A percentile compares a stretch with the other conserved stretches of the same genome.
These are phyloP conservation scores for Atrina japonica DNA, from an alignment of 2,888 invertebrate genomes.

Conservation along the genomic window DNA sequence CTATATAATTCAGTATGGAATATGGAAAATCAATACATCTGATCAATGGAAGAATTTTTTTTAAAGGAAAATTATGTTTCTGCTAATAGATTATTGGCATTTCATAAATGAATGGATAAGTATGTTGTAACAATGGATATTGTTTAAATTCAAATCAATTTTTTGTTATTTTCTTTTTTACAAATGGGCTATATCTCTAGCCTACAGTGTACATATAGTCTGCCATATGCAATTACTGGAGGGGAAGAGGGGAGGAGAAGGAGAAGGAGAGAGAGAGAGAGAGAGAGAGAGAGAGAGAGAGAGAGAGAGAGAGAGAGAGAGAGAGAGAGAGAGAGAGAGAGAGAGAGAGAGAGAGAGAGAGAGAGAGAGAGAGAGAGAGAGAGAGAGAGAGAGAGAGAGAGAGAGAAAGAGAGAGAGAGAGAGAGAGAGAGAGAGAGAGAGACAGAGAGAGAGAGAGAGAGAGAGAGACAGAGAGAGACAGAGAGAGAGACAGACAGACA, in stretches of 20 bases:
- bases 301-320: not conserved
- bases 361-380: not conserved
- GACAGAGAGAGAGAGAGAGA: not conserved
- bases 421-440: not conserved
- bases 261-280: not conserved
- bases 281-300: not conserved
- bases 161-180: too few relatives aligned
- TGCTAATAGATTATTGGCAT: too few relatives aligned
- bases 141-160: too few relatives aligned
- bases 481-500: not conserved
- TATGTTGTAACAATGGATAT: too few relatives aligned
- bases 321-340: not conserved
- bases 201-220: too few relatives aligned
- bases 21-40: too few relatives aligned
- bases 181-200: too few relatives aligned
- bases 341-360: not conserved
- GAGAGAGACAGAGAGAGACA: not conserved
- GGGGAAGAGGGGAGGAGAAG: not conserved
- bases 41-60: too few relatives aligned
- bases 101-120: too few relatives aligned
- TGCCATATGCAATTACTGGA: too few relatives aligned
- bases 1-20: too few relatives aligned
- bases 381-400: not conserved
- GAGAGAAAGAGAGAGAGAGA: not conserved
- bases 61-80: too few relatives aligned